A percentile compares a stretch with the other conserved stretches of the same genome.
Evolutionary conservation across 2,797 vertebrate species (phyloP).

Genomic region (Gastrophryne carolinensis): DNA sequence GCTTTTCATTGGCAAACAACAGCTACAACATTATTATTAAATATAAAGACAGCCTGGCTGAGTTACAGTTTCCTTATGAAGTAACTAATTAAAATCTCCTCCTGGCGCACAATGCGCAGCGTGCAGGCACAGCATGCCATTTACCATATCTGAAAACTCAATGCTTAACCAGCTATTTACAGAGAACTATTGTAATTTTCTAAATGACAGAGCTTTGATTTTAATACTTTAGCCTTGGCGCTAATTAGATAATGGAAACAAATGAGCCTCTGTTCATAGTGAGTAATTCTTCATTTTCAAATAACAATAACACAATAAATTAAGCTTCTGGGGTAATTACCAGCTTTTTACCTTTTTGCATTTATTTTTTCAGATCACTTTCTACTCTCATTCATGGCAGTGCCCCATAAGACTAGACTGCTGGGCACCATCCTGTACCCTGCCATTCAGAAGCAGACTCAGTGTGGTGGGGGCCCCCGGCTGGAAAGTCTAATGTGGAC

Average conservation of each 20-base stretch:
- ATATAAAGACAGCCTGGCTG: neutral
- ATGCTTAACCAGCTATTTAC: neutral
- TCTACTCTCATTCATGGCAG: no score
- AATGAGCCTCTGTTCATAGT: neutral
- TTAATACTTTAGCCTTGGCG: neutral
- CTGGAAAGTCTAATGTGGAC: no score
- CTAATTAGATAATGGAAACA: conserved; percentile 10
- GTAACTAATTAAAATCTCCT: conserved; percentile 28
- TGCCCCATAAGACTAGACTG: no score
- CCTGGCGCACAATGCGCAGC: neutral
- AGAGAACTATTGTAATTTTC: neutral
- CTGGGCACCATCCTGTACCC: no score
- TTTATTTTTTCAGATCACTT: no score
- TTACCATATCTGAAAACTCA: neutral
- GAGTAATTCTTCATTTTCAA: neutral
- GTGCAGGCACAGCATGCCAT: neutral
- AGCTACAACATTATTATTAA: neutral
- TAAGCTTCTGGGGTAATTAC: neutral
- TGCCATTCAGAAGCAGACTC: no score
- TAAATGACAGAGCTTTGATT: neutral
- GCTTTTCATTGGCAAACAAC: neutral
- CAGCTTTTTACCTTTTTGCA: neutral
- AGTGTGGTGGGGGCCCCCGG: no score
- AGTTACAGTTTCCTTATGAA: neutral
- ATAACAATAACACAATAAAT: conserved; percentile 11